Evolutionary conservation across 2,797 vertebrate genomes (phyloP).

Genomic region (Lagorchestes hirsutus): DNA sequence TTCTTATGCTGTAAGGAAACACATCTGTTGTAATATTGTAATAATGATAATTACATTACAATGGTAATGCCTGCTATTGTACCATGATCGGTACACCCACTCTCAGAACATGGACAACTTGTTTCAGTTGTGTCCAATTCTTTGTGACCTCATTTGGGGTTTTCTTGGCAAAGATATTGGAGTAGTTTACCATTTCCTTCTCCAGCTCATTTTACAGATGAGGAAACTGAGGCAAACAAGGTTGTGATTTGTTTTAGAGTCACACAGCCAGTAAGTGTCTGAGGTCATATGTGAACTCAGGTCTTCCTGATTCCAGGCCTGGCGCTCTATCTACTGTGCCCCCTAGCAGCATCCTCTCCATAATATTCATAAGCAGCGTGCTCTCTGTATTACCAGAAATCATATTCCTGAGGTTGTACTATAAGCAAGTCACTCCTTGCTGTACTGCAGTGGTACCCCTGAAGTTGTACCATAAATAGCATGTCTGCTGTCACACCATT

Average conservation of each 20-base stretch:
- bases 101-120: neutral
- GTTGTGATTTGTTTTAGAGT: neutral
- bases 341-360: neutral
- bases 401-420: neutral
- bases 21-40: neutral
- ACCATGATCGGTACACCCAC: neutral
- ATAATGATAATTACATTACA: neutral
- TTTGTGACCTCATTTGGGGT: neutral
- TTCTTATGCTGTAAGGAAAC: neutral
- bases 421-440: neutral
- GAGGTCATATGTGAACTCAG: neutral
- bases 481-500: neutral
- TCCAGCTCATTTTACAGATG: neutral
- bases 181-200: neutral
- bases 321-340: accelerated
- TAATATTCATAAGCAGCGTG: neutral
- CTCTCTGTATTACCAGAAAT: neutral
- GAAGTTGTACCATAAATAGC: neutral
- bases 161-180: neutral
- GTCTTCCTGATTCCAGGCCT: neutral
- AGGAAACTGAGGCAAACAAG: neutral
- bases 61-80: neutral
- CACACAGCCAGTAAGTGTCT: neutral
- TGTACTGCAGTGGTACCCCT: neutral
- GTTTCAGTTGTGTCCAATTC: neutral